Conservation (phyloP, 2,113 vertebrate genomes). For the Crocuta crocuta region DNA sequence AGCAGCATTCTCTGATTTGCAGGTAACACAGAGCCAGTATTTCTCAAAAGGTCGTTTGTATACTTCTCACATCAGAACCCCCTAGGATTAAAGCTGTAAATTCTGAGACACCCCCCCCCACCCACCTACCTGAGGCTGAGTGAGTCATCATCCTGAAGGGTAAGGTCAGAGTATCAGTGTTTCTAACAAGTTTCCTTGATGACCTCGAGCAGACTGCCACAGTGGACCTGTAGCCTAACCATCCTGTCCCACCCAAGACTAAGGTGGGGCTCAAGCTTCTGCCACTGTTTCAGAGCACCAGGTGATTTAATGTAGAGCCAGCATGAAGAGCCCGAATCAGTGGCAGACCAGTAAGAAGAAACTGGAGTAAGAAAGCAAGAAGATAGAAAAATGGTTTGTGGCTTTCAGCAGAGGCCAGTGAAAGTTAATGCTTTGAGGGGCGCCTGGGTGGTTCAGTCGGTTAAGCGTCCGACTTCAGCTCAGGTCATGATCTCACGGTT, state of each 20-base stretch:
- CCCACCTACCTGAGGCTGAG: not conserved
- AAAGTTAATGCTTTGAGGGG: not conserved
- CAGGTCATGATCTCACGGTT: too few relatives aligned
- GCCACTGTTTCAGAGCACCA: not conserved
- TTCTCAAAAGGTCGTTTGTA: not conserved
- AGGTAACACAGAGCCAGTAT: not conserved
- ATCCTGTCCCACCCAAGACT: not conserved
- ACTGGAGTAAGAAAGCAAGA: not conserved
- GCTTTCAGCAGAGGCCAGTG: not conserved
- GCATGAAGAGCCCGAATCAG: accelerated
- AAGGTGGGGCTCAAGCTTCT: not conserved
- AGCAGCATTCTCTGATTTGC: not conserved
- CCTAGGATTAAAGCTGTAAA: not conserved
- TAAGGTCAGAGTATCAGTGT: not conserved
- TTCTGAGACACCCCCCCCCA: not conserved
- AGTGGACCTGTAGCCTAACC: not conserved
- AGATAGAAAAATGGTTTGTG: not conserved
- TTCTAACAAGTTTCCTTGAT: not conserved
- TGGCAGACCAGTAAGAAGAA: not conserved
- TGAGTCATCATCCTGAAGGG: not conserved
- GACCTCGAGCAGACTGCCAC: accelerated
- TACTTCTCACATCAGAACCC: not conserved
- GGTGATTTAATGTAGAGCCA: not conserved
- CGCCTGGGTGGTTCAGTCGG: too few relatives aligned
- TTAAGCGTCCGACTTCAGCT: too few relatives aligned